Percentiles rank a stretch among this genome's conserved stretches.
phyloP scores from a whole-genome alignment of 2,888 invertebrate species.

The Synergus japonicus region DNA sequence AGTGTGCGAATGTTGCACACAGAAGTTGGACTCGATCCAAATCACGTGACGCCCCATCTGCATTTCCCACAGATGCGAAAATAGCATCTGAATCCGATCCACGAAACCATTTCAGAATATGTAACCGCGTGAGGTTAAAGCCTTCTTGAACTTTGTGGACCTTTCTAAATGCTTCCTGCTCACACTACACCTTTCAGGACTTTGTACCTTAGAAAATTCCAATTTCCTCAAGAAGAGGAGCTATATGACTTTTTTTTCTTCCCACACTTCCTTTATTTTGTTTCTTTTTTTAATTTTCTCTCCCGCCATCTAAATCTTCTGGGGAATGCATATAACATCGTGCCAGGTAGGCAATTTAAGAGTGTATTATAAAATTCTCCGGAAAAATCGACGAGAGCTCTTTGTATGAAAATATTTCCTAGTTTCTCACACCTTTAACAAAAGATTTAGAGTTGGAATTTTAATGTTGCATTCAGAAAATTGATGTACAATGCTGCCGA shows the following conservation, averaged over 20 bases:
- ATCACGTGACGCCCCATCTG: conserved; percentile 71
- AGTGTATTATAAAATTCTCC: conserved; percentile 40
- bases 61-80: conserved; percentile 71
- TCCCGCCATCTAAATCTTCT: conserved; percentile 37
- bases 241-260: conserved; percentile 45
- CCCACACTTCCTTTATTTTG: background rate
- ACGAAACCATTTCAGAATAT: conserved; percentile 48
- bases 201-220: conserved; percentile 32
- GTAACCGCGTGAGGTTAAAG: conserved; percentile 48
- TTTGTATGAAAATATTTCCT: background rate
- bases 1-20: conserved; percentile 45
- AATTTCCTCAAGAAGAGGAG: conserved; percentile 31
- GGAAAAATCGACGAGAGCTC: conserved; percentile 26
- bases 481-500: no score
- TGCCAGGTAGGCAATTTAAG: conserved; percentile 23
- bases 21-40: conserved; percentile 67
- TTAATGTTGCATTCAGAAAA: background rate
- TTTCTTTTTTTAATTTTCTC: conserved; percentile 16
- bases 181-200: conserved; percentile 19
- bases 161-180: conserved; percentile 30
- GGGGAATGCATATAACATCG: conserved; percentile 35
- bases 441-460: background rate
- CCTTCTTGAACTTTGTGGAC: conserved; percentile 36
- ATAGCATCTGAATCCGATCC: conserved; percentile 62
- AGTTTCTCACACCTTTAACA: background rate